phyloP scores from a whole-genome alignment of 1,140 invertebrate genomes.

The Apis cerana region DNA sequence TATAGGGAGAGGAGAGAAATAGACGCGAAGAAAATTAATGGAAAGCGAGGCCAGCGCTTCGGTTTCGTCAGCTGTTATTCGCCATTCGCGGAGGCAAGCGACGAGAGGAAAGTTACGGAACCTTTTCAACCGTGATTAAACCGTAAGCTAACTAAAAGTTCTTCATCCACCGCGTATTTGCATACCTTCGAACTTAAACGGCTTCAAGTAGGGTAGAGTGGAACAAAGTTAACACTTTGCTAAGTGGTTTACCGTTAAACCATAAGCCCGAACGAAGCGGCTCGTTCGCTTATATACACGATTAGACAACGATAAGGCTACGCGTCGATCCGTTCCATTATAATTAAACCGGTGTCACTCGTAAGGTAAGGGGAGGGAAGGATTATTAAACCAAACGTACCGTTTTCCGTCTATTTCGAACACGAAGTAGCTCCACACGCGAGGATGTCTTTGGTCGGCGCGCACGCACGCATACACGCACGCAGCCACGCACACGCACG shows the following conservation, averaged over 20 bases:
- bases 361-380: no score
- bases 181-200: conserved; percentile 41
- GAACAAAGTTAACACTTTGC: conserved; percentile 37
- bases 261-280: conserved; percentile 16
- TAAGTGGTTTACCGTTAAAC: conserved; percentile 45
- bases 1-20: no score
- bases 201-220: conserved; percentile 7
- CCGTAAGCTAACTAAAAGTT: conserved; percentile 38
- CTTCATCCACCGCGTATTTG: conserved; percentile 34
- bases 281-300: conserved; percentile 9
- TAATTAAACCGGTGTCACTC: background rate
- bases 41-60: background rate
- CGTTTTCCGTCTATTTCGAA: no score
- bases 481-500: no score
- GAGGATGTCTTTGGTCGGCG: no score
- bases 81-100: background rate
- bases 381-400: no score
- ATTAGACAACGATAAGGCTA: background rate
- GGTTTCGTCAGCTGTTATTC: background rate
- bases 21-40: background rate
- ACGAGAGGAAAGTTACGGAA: background rate
- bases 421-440: no score
- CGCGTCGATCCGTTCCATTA: background rate
- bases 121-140: conserved; percentile 42
- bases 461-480: no score